phyloP scores from a whole-genome alignment of 2,797 vertebrate species.

The Ataeniobius toweri region DNA sequence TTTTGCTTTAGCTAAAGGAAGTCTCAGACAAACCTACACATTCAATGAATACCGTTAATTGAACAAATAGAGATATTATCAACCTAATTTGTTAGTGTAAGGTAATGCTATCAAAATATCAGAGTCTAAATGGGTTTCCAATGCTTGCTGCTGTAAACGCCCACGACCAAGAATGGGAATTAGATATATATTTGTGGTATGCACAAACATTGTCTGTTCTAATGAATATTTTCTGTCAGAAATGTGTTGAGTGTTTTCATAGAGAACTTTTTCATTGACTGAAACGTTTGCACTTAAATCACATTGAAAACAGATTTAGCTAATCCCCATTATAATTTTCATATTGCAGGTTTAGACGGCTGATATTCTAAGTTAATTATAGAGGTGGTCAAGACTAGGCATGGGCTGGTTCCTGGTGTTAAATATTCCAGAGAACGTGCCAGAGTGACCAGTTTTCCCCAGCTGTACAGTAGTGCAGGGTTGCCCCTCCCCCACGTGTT shows the following conservation, averaged over 20 bases:
- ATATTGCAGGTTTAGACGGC: no score
- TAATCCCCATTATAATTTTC: neutral
- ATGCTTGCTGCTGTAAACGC: no score
- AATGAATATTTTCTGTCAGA: neutral
- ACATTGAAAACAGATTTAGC: neutral
- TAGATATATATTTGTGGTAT: neutral
- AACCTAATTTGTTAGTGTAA: no score
- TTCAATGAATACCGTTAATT: neutral
- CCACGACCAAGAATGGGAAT: no score
- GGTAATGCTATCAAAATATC: no score
- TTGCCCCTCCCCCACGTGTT: neutral
- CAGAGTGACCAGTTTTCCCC: neutral
- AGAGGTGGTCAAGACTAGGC: no score
- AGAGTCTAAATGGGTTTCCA: no score
- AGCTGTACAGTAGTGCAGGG: neutral
- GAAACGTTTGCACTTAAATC: neutral
- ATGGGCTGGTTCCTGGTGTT: no score
- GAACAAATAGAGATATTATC: neutral
- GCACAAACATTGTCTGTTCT: neutral
- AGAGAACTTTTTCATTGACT: neutral
- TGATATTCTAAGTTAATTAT: no score
- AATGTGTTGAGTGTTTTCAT: neutral
- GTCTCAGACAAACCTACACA: neutral
- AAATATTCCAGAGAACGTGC: no score
- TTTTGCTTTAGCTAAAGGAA: neutral